These are phyloP conservation scores for Epizoanthus stellaris DNA, from an alignment of 92 coral and sea anemone species.

Conservation along the genomic window DNA sequence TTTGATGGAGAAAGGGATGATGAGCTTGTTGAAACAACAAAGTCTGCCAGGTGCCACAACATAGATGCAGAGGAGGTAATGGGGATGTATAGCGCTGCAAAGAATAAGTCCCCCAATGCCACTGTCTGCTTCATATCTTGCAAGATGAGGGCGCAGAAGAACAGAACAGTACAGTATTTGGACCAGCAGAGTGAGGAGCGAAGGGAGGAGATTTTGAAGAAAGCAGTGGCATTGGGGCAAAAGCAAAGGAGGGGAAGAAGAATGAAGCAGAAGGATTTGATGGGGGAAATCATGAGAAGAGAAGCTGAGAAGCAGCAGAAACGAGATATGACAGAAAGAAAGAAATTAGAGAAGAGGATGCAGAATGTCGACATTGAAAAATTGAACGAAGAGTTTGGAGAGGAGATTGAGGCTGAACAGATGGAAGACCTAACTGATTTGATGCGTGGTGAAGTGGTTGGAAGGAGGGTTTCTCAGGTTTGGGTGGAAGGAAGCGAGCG, in stretches of 20 bases:
- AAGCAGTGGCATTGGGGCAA: conserved; percentile 13
- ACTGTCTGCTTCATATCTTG: background rate
- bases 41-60: background rate
- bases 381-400: background rate
- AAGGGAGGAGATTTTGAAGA: conserved; percentile 7
- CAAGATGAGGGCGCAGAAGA: background rate
- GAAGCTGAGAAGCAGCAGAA: background rate
- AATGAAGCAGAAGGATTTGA: background rate
- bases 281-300: background rate
- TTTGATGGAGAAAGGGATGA: background rate
- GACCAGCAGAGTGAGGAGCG: background rate
- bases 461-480: background rate
- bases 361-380: background rate
- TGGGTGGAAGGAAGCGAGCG: conserved; percentile 1
- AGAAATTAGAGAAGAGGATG: background rate
- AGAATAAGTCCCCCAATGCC: conserved; percentile 3
- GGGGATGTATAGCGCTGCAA: conserved; percentile 12
- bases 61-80: background rate
- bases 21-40: background rate
- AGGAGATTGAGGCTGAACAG: background rate
- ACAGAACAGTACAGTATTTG: background rate
- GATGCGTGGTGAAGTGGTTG: background rate
- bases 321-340: background rate
- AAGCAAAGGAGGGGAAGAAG: background rate
- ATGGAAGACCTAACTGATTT: background rate